Conservation (phyloP, 2,113 vertebrate genomes). For the Donacobius atricapilla region DNA sequence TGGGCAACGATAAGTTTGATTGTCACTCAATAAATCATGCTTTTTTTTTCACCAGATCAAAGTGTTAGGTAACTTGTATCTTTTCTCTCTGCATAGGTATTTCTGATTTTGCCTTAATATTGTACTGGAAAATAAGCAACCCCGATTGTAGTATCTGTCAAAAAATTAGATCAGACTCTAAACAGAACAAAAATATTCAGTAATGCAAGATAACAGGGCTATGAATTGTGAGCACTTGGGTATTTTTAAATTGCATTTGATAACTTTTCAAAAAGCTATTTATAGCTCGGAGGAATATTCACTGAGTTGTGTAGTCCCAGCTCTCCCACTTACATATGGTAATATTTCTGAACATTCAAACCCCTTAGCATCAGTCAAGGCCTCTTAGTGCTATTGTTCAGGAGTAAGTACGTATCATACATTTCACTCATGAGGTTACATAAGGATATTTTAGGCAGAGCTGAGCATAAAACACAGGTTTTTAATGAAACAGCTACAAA, state of each 20-base stretch:
- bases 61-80: background rate
- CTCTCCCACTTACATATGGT: background rate
- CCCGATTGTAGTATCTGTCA: background rate
- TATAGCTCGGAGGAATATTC: background rate
- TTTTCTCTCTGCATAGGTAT: background rate
- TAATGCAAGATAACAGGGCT: background rate
- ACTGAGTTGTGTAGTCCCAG: background rate
- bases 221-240: background rate
- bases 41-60: background rate
- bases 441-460: background rate
- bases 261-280: slow-evolving; percentile 6
- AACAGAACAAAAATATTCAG: background rate
- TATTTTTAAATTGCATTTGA: background rate
- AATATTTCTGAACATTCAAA: slow-evolving; percentile 19
- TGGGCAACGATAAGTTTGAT: background rate
- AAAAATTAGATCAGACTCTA: background rate
- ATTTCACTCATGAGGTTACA: slow-evolving; percentile 9
- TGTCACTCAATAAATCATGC: background rate
- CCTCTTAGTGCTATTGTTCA: background rate
- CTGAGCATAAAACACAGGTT: background rate
- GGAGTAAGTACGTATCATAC: background rate
- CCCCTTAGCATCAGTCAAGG: background rate
- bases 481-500: background rate
- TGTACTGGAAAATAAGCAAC: background rate
- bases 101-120: background rate